Conservation (phyloP, 2,888 invertebrate species). For the Stenolophus ochropezus region DNA sequence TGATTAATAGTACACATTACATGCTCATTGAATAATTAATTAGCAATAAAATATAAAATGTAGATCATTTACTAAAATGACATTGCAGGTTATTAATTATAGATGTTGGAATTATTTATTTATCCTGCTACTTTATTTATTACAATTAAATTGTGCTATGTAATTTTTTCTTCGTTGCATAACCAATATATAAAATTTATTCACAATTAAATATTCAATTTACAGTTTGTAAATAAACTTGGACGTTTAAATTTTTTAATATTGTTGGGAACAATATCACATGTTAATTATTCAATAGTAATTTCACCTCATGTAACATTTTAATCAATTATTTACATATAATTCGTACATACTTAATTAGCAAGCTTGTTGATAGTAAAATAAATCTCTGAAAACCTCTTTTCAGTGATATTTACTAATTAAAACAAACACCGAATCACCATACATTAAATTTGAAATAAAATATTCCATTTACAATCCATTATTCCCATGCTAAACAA, state of each 20-base stretch:
- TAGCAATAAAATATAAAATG: too few species aligned
- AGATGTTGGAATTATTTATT: too few species aligned
- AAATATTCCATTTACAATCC: neutral
- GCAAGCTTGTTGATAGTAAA: neutral
- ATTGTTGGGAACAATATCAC: neutral
- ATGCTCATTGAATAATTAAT: too few species aligned
- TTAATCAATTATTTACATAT: conserved; percentile 1
- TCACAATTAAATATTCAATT: neutral
- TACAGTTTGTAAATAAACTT: neutral
- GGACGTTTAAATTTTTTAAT: neutral
- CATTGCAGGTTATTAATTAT: too few species aligned
- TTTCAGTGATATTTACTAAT: neutral
- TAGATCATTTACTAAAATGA: too few species aligned
- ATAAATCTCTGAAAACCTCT: neutral
- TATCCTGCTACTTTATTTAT: too few species aligned
- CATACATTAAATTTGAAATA: neutral
- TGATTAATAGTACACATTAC: too few species aligned
- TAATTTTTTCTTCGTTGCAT: too few species aligned
- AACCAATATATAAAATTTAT: neutral
- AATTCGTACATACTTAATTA: conserved; percentile 1
- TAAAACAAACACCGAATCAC: neutral
- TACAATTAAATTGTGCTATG: too few species aligned
- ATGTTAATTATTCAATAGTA: neutral
- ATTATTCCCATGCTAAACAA: neutral
- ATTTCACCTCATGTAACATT: neutral